Percentiles rank a stretch among this genome's conserved stretches.
Conservation (phyloP, 2,797 vertebrate species). For the Lithobates sylvaticus region DNA sequence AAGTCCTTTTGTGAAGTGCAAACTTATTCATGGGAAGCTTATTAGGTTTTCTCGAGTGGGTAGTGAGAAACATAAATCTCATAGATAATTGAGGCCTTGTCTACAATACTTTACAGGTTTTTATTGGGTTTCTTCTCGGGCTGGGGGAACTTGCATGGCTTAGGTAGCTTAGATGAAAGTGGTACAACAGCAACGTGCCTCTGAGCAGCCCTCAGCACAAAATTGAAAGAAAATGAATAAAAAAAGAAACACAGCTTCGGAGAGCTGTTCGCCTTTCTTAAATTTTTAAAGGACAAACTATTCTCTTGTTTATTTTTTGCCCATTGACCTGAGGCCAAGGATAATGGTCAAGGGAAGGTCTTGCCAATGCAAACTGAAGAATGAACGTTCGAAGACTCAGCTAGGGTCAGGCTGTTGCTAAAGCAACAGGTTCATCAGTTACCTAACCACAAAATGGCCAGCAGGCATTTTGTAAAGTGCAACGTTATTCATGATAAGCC, state of each 20-base stretch:
- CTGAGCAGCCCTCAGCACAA: background rate
- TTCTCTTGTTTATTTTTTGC: constrained; percentile 4
- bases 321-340: constrained; percentile 13
- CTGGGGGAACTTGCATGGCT: constrained; percentile 16
- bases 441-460: no score
- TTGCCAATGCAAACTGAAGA: background rate
- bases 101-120: constrained; percentile 1
- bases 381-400: background rate
- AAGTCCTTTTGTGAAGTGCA: no score
- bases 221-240: background rate
- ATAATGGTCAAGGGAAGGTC: background rate
- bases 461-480: no score
- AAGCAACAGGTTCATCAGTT: no score
- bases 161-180: constrained; percentile 17
- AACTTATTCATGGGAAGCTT: no score
- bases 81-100: constrained; percentile 51
- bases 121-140: background rate
- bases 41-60: no score
- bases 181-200: background rate
- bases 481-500: no score
- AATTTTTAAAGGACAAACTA: background rate
- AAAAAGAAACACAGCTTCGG: background rate
- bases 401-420: constrained; percentile 15
- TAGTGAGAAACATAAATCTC: background rate
- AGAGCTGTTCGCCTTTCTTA: background rate